phyloP scores from a whole-genome alignment of 2,888 invertebrate genomes.

The Drosophila mettleri region DNA sequence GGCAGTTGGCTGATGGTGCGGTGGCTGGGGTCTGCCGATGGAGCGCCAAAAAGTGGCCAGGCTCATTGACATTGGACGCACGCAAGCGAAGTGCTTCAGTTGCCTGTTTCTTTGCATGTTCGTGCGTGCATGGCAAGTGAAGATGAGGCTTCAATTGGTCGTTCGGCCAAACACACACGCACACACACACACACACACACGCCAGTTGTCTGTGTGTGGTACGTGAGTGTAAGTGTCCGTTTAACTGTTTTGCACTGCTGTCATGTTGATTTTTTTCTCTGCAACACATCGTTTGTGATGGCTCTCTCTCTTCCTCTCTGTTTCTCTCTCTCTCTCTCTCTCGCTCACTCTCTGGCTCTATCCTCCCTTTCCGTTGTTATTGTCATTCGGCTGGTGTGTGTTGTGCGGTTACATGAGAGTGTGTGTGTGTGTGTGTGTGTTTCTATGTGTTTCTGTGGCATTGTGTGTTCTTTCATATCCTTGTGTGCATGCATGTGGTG shows the following conservation, averaged over 20 bases:
- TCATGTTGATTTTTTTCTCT: conserved; percentile 66
- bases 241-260: conserved; percentile 70
- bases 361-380: conserved; percentile 27
- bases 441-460: conserved; percentile 24
- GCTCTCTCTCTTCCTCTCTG: conserved; percentile 18
- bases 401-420: conserved; percentile 50
- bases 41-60: conserved; percentile 73
- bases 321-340: conserved; percentile 15
- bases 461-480: conserved; percentile 66
- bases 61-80: conserved; percentile 73
- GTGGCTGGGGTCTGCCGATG: conserved; percentile 52
- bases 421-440: conserved; percentile 28
- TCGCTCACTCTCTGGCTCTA: conserved; percentile 34
- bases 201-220: background rate
- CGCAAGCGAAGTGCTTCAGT: conserved; percentile 41
- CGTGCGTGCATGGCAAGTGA: conserved; percentile 62
- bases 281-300: conserved; percentile 42
- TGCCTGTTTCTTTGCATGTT: conserved; percentile 58
- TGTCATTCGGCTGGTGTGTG: conserved; percentile 44
- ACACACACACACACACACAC: conserved; percentile 14
- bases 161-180: conserved; percentile 41
- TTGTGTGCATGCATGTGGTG: conserved; percentile 80
- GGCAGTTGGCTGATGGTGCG: conserved; percentile 22
- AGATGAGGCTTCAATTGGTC: conserved; percentile 70
- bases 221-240: conserved; percentile 40